Base-by-base conservation (phyloP, 1,140 invertebrate species). In the Drosophila watanabei region DNA sequence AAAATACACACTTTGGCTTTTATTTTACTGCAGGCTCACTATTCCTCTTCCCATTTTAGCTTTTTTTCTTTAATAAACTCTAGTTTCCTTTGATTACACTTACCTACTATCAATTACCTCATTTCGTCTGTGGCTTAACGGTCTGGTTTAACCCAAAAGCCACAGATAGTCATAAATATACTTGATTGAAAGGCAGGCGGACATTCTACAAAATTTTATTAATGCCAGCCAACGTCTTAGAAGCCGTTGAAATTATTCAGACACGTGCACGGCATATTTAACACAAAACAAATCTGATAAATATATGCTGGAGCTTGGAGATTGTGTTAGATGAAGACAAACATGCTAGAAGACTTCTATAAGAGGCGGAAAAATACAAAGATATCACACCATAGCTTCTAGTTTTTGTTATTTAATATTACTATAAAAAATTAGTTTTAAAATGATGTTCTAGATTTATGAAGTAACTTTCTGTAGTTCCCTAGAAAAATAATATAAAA, bases 211-310 rank as follows among this genome's bases (percentile, higher is more conserved):
- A 63, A 63, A 77, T 75, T 75, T 75, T 75, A 69, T 68, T 60
- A 75, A 89, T 89, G 77, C 72, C 48, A 30, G 51, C 65, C 80
- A 70, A 54, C 71, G 80, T 83, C 51, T 64, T 72, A 76, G 46
- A 82, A 78, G 80, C 77, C 80, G 77, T 75, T 77, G 57, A 88
- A 73, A 62, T 88, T 84, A 89, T 84, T 71, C 81, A 57, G 24
- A 30, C 71, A 72, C 81, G 85, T 84, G 84, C 49, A 11, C 46
- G 9, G 84, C 48, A 80, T 84, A 48, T 58, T 37, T 54, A 87
- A 65, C 78, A 56, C 82, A 52, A 24, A 20, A 57, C 41, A 71
- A 60, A 66, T 72, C 45, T 33, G 59, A 54, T 24, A 41, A 72
- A 30, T 35, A 61, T 62, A 46, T 46, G n/a, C 60, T 30, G 33